phyloP scores from a whole-genome alignment of 1,140 invertebrate genomes.

The Drosophila tani region DNA sequence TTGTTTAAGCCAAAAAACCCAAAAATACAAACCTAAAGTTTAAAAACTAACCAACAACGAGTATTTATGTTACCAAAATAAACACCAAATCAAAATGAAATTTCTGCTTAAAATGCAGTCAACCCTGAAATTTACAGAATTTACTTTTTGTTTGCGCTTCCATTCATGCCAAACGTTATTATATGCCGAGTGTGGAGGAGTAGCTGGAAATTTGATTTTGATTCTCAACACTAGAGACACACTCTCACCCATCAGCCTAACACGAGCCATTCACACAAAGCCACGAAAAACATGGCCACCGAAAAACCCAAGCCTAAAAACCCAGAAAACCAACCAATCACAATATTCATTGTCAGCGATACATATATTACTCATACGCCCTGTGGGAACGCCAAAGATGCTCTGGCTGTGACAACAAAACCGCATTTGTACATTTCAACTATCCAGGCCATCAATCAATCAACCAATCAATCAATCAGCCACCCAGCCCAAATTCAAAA shows the following conservation, averaged over 20 bases:
- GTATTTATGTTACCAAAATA: slow-evolving; percentile 66
- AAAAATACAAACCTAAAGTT: slow-evolving; percentile 41
- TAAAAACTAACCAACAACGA: slow-evolving; percentile 52
- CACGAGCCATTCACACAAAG: slow-evolving; percentile 48
- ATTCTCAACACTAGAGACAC: slow-evolving; percentile 54
- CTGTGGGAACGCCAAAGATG: slow-evolving; percentile 27
- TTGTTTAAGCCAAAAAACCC: slow-evolving; percentile 57
- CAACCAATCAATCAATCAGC: slow-evolving; percentile 48
- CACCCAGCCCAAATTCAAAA: slow-evolving; percentile 52
- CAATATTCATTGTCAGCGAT: slow-evolving; percentile 37
- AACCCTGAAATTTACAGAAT: slow-evolving; percentile 50
- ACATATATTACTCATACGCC: slow-evolving; percentile 59
- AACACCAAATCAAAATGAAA: slow-evolving; percentile 80
- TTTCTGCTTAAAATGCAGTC: slow-evolving; percentile 63
- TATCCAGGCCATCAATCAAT: slow-evolving; percentile 47
- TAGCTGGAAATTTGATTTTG: slow-evolving; percentile 84
- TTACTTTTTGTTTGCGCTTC: slow-evolving; percentile 76
- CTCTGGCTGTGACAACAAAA: slow-evolving; percentile 43
- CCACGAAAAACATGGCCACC: slow-evolving; percentile 60
- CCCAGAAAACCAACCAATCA: slow-evolving; percentile 24
- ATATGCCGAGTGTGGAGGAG: slow-evolving; percentile 45
- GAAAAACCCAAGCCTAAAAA: slow-evolving; percentile 22
- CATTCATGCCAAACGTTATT: slow-evolving; percentile 65
- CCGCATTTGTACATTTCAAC: slow-evolving; percentile 56
- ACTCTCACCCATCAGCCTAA: slow-evolving; percentile 29